Conservation (phyloP, 2,113 vertebrate species). For the Rhegmatorhina hoffmannsi region DNA sequence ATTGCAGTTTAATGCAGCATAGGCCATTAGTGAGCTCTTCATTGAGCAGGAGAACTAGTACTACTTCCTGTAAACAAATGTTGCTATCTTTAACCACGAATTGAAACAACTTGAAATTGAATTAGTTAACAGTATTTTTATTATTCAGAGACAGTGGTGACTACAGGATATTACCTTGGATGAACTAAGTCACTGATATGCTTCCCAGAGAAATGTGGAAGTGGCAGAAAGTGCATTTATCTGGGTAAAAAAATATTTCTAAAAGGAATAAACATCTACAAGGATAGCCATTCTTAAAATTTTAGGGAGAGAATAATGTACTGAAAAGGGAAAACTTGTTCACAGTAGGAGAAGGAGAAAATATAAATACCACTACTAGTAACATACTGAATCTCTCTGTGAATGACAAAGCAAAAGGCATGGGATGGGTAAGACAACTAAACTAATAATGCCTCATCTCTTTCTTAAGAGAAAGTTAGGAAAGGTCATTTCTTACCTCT, state of each 20-base stretch:
- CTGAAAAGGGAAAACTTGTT: not conserved
- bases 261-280: not conserved
- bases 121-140: not conserved
- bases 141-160: not conserved
- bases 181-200: not conserved
- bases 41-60: not conserved
- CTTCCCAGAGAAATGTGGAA: not conserved
- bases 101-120: not conserved
- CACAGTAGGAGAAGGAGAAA: not conserved
- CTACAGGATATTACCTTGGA: not conserved
- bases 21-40: not conserved
- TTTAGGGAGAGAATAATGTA: not conserved
- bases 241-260: not conserved
- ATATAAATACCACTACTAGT: not conserved
- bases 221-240: fast-evolving
- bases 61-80: not conserved
- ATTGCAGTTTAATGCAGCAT: not conserved
- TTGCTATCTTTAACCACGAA: not conserved
- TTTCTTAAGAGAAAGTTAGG: not conserved
- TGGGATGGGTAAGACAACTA: not conserved
- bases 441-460: not conserved
- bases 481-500: not conserved
- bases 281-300: not conserved
- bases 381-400: not conserved
- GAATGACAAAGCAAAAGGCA: not conserved